These are phyloP conservation scores for Anseranas semipalmata DNA, from an alignment of 2,113 vertebrate species.

Conservation along the genomic window DNA sequence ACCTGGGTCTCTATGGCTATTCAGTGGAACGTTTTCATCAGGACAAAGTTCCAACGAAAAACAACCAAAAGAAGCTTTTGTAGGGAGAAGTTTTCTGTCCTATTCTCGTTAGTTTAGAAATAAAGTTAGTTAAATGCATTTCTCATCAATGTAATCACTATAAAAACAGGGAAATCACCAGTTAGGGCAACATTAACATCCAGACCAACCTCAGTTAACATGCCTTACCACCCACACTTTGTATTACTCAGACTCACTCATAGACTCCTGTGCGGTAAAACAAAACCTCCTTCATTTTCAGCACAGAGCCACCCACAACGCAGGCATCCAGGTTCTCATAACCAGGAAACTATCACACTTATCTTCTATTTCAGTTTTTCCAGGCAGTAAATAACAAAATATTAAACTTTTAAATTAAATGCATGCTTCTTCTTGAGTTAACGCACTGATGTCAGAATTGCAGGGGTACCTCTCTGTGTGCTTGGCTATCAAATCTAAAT, in stretches of 20 bases:
- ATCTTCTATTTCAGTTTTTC: background rate
- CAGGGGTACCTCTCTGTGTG: background rate
- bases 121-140: slow-evolving; percentile 48
- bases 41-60: background rate
- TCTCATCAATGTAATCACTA: slow-evolving; percentile 53
- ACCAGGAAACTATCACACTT: background rate
- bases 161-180: slow-evolving; percentile 37
- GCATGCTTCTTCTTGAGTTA: fast-evolving
- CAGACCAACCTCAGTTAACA: slow-evolving; percentile 28
- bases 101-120: background rate
- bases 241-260: background rate
- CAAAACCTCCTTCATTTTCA: slow-evolving; percentile 30
- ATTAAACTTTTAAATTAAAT: background rate
- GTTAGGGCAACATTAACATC: background rate
- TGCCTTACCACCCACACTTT: slow-evolving; percentile 34
- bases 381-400: background rate
- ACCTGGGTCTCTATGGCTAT: background rate
- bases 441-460: background rate
- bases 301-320: slow-evolving; percentile 3
- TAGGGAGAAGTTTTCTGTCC: background rate
- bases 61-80: background rate
- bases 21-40: background rate
- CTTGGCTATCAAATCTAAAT: background rate
- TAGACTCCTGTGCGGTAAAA: background rate
- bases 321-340: background rate